Evolutionary conservation across 2,888 invertebrate species (phyloP).

Genomic region (Fragum whitleyi): DNA sequence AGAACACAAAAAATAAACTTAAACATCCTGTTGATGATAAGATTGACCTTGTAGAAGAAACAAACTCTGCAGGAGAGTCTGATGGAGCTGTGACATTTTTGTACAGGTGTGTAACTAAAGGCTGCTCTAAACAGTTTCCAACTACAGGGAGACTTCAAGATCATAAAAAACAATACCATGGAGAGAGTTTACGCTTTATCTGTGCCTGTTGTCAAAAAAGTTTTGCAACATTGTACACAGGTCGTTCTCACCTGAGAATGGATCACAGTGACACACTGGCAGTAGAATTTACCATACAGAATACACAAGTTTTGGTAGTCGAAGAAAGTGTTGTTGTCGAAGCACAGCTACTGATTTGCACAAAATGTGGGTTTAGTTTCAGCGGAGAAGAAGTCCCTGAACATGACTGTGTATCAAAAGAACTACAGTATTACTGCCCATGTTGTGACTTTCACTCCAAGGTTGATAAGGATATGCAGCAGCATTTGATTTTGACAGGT

Average conservation of each 20-base stretch:
- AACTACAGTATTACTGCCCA: slow-evolving; percentile 40
- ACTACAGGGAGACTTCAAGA: neutral
- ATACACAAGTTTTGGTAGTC: neutral
- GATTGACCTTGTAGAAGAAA: neutral
- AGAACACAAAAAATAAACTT: neutral
- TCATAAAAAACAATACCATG: slow-evolving; percentile 19
- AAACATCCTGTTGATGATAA: neutral
- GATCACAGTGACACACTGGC: slow-evolving; percentile 5
- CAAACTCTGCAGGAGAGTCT: neutral
- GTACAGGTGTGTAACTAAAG: neutral
- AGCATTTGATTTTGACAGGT: slow-evolving; percentile 19
- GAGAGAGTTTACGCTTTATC: slow-evolving; percentile 17
- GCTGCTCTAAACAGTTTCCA: slow-evolving; percentile 3
- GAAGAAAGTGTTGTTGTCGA: neutral
- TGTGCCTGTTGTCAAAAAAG: slow-evolving; percentile 23
- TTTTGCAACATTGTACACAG: neutral
- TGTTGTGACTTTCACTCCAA: slow-evolving; percentile 19
- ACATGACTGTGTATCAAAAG: slow-evolving; percentile 29
- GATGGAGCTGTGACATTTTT: neutral
- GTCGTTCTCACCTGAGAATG: slow-evolving; percentile 26
- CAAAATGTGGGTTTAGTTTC: slow-evolving; percentile 20
- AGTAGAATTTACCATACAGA: neutral
- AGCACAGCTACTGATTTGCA: slow-evolving; percentile 9
- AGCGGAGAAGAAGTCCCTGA: neutral
- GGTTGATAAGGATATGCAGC: slow-evolving; percentile 11